Evolutionary conservation across 2,113 vertebrate genomes (phyloP), one percentile per base, ranked within the genome.

Genomic region (Carlito syrichta): DNA sequence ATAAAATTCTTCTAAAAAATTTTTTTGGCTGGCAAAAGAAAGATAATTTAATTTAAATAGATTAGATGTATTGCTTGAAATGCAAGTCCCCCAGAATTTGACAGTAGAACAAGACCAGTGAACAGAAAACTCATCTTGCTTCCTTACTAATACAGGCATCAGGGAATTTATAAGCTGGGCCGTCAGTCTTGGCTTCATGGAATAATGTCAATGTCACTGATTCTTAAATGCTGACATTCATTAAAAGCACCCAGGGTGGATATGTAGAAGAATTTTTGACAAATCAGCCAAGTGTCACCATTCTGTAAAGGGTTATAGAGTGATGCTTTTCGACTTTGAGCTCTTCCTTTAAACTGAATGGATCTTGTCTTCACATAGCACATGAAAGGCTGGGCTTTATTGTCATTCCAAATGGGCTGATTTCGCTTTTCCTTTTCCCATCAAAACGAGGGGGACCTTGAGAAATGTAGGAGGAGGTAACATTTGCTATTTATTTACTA

Each of bases 31-130:
- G 95, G 97, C 81, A 85, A 97, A 95, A 92, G 96, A 95, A 92
- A 97, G 96, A 98, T 98, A 96, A 97, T 98, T 98, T 97, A 97
- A 98, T 98, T 98, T 98, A 91, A 97, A 98, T 89, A 96, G 97
- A 97, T 96, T 96, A 96, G 88, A 97, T 96, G 76, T 94, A 94
- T 95, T 89, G 91, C 97, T 91, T 97, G 93, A 95, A 97, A 96
- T 97, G 76, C 92, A 92, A 97, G 96, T 95, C 87, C 95, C 90
- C 96, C 84, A 82, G 96, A 98, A 96, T 96, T 60, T 98, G 96
- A 97, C 92, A 97, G 97, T 96, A 95, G 96, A 96, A 95, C 94
- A 97, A 98, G 96, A 91, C 96, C 95, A 95, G 89, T 4, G 93
- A 97, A 92, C 89, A 95, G 96, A 95, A 96, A 96, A 77, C 71